A percentile compares a stretch with the other conserved stretches of the same genome.
phyloP scores from a whole-genome alignment of 2,113 vertebrate species.

The Oceanodroma tethys region DNA sequence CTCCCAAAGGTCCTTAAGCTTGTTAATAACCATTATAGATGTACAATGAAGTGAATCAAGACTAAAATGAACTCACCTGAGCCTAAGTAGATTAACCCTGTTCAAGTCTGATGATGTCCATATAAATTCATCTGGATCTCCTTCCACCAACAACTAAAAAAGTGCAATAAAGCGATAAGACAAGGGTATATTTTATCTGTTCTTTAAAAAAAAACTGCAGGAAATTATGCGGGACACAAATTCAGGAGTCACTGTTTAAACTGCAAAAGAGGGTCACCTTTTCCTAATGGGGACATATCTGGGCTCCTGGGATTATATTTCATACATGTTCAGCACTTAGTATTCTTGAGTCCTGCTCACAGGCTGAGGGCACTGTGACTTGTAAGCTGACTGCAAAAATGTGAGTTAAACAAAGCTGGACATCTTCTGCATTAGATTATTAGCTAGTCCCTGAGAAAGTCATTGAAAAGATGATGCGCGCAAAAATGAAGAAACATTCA shows the following conservation, averaged over 20 bases:
- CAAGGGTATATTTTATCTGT: neutral
- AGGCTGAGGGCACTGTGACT: neutral
- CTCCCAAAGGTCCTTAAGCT: slow-evolving; percentile 96
- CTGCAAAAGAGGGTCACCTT: neutral
- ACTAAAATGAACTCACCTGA: slow-evolving; percentile 99
- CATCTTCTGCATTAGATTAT: neutral
- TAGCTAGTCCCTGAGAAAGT: neutral
- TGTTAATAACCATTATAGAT: slow-evolving; percentile 99
- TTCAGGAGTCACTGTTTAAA: neutral
- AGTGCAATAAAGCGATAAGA: neutral
- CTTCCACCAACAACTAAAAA: slow-evolving; percentile 53
- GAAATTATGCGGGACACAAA: neutral
- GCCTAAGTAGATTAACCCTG: slow-evolving; percentile 93
- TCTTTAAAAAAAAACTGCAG: neutral
- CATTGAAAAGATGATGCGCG: neutral
- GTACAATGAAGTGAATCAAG: slow-evolving; percentile 92
- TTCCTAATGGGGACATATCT: neutral
- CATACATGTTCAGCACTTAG: neutral
- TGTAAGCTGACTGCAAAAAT: neutral
- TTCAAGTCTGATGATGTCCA: slow-evolving; percentile 58
- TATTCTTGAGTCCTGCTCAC: neutral
- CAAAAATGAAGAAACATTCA: neutral
- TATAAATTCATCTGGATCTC: slow-evolving; percentile 60
- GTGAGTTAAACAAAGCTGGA: neutral
- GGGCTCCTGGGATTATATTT: neutral